Conservation (phyloP, 2,888 invertebrate species). For the Drosophila falleni region DNA sequence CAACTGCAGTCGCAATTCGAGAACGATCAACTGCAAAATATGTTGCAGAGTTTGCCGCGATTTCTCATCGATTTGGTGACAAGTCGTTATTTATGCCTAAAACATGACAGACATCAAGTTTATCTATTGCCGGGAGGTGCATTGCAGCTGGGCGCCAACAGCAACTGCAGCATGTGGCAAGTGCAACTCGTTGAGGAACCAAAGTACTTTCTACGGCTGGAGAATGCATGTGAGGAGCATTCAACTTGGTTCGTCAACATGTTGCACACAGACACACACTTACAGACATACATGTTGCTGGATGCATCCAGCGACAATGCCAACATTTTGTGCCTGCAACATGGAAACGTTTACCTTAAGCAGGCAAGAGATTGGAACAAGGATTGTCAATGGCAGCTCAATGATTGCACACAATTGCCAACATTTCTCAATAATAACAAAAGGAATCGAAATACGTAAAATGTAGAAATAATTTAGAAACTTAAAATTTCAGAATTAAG, state of each 20-base stretch:
- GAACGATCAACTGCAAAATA: slow-evolving; percentile 57
- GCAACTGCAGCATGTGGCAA: slow-evolving; percentile 61
- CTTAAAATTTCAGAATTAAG: no score
- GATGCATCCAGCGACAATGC: slow-evolving; percentile 9
- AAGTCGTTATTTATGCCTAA: slow-evolving; percentile 60
- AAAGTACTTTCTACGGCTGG: slow-evolving; percentile 33
- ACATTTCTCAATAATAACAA: neutral
- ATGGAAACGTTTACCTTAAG: slow-evolving; percentile 23
- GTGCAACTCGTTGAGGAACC: neutral
- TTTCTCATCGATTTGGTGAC: slow-evolving; percentile 42
- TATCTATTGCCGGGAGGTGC: slow-evolving; percentile 24
- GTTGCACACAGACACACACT: neutral
- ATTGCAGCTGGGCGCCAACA: slow-evolving; percentile 52
- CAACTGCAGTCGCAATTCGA: slow-evolving; percentile 17
- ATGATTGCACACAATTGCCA: slow-evolving; percentile 61
- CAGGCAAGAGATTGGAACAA: no score
- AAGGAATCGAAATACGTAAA: neutral
- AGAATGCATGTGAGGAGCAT: slow-evolving; percentile 41
- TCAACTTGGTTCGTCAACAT: slow-evolving; percentile 45
- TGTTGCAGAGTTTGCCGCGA: slow-evolving; percentile 64
- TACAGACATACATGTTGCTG: slow-evolving; percentile 19
- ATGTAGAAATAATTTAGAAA: no score
- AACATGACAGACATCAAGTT: slow-evolving; percentile 44
- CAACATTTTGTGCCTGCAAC: slow-evolving; percentile 34
- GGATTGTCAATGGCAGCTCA: slow-evolving; percentile 60